Percentiles rank a stretch among this genome's conserved stretches.
phyloP scores from a whole-genome alignment of 1,140 invertebrate species.

The Solenopsis invicta region DNA sequence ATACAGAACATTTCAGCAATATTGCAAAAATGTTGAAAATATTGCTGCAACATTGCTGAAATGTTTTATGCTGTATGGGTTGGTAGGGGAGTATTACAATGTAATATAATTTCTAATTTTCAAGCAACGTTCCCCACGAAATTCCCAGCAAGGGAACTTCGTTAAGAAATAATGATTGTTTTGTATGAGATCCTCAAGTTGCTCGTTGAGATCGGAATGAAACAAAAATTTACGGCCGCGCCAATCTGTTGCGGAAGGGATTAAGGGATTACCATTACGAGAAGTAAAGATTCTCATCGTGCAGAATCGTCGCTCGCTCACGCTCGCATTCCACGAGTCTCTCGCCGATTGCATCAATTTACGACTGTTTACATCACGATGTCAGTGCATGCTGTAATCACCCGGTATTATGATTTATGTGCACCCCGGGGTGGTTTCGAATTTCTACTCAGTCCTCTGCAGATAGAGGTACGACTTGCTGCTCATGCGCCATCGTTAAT shows the following conservation, averaged over 20 bases:
- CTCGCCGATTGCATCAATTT: constrained; percentile 73
- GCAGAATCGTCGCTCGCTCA: not conserved
- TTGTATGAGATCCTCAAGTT: not conserved
- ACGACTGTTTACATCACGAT: constrained; percentile 74
- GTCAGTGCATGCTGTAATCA: constrained; percentile 65
- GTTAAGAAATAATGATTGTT: not conserved
- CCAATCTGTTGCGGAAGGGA: constrained; percentile 1
- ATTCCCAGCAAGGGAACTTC: not conserved
- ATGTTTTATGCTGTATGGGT: too few relatives aligned
- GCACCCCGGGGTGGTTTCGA: constrained; percentile 66
- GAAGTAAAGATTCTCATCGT: not conserved
- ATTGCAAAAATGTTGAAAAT: too few relatives aligned
- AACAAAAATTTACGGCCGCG: not conserved
- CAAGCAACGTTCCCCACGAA: too few relatives aligned
- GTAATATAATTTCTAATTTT: not conserved
- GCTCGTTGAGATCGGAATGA: not conserved
- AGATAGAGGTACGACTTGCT: not conserved
- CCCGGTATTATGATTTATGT: constrained; percentile 75
- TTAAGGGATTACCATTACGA: constrained; percentile 21
- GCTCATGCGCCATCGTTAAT: not conserved
- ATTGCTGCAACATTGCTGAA: too few relatives aligned
- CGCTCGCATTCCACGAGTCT: constrained; percentile 22
- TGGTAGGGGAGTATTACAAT: not conserved
- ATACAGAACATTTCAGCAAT: too few relatives aligned
- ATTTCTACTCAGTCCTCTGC: constrained; percentile 35